Evolutionary conservation across 2,113 vertebrate species (phyloP), one percentile per base, ranked within the genome.

Genomic region (Thymallus thymallus): DNA sequence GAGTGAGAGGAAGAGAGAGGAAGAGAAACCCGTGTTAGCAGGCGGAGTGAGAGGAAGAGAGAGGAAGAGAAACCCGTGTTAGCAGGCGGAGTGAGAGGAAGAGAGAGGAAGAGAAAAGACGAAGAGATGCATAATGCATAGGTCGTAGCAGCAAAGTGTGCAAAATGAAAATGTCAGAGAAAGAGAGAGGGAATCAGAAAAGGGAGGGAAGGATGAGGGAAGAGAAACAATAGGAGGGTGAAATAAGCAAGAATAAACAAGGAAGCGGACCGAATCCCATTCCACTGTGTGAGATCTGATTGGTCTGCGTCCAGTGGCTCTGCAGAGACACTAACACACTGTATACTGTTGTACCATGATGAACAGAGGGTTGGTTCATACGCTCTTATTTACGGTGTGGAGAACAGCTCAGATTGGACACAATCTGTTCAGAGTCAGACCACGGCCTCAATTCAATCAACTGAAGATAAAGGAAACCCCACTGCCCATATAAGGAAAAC

Each of bases 141-240:
- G 96, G 96, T 96, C 95, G 96, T 95, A 91, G 92, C 88, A 93
- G 94, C 94, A 96, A 95, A 96, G 90, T 95, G 93, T 94, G 92
- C 92, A 94, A 96, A 96, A 96, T 96, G 94, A 95, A 92, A 95
- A 95, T 96, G 96, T 96, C 95, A 97, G 87, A 89, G 83, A 91
- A 82, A 81, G 24, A 46, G 29, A 13, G 78, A 63, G 73, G 72
- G 76, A 68, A 65, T n/a, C 82, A 20, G 4, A 51, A 60, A 62
- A 10, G 22, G 6, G 6, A 23, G 58, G 64, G 35, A 41, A 87
- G 56, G 91, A 75, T 85, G 88, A 87, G 90, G 91, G 91, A 90
- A 29, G 5, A 41, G 35, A 41, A 12, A 41, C 22, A 7, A 35
- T 13, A 51, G 12, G 46, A 0, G 22, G 58, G 62, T 64, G 6